A percentile compares a stretch with the other conserved stretches of the same genome.
phyloP scores from a whole-genome alignment of 2,888 invertebrate genomes.

The Amaurobius ferox region DNA sequence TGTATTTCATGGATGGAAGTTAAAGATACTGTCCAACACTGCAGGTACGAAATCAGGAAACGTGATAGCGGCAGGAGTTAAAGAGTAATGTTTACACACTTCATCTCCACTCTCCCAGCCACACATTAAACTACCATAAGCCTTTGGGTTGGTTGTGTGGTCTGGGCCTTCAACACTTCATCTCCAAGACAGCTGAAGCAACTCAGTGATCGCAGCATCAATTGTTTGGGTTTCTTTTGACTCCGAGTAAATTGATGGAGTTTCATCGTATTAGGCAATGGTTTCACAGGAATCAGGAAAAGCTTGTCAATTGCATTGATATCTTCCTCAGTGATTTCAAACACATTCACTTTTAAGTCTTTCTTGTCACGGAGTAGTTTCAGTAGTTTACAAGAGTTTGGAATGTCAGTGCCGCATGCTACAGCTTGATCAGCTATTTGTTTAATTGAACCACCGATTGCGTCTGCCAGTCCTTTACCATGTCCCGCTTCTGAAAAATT shows the following conservation, averaged over 20 bases:
- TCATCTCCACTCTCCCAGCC: neutral
- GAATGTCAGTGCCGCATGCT: neutral
- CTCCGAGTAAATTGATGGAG: neutral
- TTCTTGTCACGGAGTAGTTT: neutral
- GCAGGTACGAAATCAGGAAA: too few relatives aligned
- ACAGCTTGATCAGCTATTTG: neutral
- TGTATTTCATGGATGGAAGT: too few relatives aligned
- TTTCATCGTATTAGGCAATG: neutral
- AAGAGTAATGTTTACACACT: neutral
- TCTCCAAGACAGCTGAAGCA: constrained; percentile 14
- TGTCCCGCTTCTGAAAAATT: constrained; percentile 5
- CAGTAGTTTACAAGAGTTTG: neutral
- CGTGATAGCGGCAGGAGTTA: neutral
- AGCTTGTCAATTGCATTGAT: neutral
- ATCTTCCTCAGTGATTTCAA: neutral
- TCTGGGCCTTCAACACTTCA: too few relatives aligned
- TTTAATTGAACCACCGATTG: neutral
- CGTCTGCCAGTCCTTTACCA: neutral
- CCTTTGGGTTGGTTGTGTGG: too few relatives aligned
- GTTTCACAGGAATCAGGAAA: neutral
- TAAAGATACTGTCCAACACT: too few relatives aligned
- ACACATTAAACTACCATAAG: too few relatives aligned
- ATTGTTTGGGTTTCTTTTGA: neutral
- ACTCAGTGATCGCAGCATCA: neutral
- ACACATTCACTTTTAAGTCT: neutral